phyloP scores from a whole-genome alignment of 2,888 invertebrate species.

The Drosophila cognata region DNA sequence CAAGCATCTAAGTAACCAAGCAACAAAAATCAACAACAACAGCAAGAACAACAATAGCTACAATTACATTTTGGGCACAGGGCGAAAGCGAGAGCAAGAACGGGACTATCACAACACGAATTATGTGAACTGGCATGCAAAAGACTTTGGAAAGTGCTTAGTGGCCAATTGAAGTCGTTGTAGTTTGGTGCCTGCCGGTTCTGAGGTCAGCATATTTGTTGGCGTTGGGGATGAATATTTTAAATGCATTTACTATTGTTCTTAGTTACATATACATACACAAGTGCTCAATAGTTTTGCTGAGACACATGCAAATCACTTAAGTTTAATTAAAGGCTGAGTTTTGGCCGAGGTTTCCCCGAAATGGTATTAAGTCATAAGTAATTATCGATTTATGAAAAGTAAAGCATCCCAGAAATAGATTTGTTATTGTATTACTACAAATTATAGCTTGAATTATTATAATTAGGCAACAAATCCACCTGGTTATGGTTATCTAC shows the following conservation, averaged over 20 bases:
- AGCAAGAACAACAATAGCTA: conserved; percentile 26
- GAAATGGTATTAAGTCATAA: conserved; percentile 10
- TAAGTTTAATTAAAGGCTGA: conserved; percentile 18
- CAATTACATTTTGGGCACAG: conserved; percentile 20
- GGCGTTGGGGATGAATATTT: neutral
- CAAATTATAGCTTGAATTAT: neutral
- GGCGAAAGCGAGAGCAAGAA: conserved; percentile 34
- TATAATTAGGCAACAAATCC: neutral
- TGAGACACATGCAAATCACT: neutral
- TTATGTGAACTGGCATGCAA: conserved; percentile 75
- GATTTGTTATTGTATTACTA: neutral
- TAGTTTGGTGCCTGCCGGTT: conserved; percentile 28
- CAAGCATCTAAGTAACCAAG: conserved; percentile 19
- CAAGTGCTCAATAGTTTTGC: conserved; percentile 1
- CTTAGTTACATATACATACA: neutral
- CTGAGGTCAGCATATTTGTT: conserved; percentile 44
- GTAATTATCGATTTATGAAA: conserved; percentile 9
- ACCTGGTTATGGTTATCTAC: neutral
- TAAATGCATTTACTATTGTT: conserved; percentile 2
- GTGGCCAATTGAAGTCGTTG: conserved; percentile 78
- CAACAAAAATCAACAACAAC: conserved; percentile 22
- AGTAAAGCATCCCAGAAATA: neutral
- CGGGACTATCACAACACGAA: conserved; percentile 70
- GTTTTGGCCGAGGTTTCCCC: conserved; percentile 4
- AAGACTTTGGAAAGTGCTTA: conserved; percentile 78